Evolutionary conservation across 1,140 invertebrate genomes (phyloP), one percentile per base, ranked within the genome.

Genomic region (Ostrea edulis): DNA sequence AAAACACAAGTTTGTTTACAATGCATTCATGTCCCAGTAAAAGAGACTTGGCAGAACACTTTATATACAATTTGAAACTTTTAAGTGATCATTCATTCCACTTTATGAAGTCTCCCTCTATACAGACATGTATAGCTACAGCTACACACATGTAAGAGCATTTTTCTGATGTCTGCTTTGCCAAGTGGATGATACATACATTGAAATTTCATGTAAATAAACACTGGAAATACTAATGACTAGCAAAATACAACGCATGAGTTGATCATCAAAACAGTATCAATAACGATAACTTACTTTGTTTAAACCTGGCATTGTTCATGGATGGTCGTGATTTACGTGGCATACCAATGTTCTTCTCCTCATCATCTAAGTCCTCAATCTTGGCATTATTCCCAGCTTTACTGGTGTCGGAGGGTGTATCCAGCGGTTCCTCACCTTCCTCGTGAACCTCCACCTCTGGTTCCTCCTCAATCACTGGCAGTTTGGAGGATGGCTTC

Each of bases 401-500:
- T 22, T 84, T 86, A 68, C 25, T 83, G 4, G n/a, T 65, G 22
- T 83, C 85, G 68, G 85, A 88, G 11, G 85, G 84, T 11, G 89
- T 88, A 0, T 90, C 91, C 82, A 3, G 82, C 89, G 44, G 86
- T 86, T 82, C 86, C 65, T 84, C 71, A 8, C 86, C 52, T 8
- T 92, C 91, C 51, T 92, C 90, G 12, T 92, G 90, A 58, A 89
- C 62, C 29, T 87, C 85, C 14, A 62, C 87, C 84, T 90, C 84
- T 55, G 88, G 82, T 86, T 93, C 91, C 88, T 94, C 93, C 11
- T 89, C 92, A 71, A 94, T 94, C 20, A 92, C 91, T 17, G 93
- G 92, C 52, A 94, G 87, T 12, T 90, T 86, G 1, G 85, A 89
- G 95, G 88, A 95, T 95, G 88, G 95, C 95, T 84, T 96, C 94